phyloP scores from a whole-genome alignment of 1,140 invertebrate species.

The Pseudomyrmex gracilis region DNA sequence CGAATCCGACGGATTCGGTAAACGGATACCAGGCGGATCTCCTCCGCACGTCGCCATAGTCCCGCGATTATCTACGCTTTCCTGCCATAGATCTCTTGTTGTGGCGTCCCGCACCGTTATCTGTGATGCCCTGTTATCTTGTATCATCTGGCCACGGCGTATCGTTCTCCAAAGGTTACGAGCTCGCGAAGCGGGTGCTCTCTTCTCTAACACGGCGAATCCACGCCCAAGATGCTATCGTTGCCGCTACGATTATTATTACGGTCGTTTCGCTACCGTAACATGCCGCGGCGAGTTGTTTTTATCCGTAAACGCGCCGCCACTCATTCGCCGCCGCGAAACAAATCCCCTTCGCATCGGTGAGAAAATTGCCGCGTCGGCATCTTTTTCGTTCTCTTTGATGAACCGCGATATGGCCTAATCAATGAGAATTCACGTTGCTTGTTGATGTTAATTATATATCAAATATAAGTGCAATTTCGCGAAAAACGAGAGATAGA shows the following conservation, averaged over 20 bases:
- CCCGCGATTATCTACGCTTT: slow-evolving; percentile 64
- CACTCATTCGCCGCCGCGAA: neutral
- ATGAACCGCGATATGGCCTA: neutral
- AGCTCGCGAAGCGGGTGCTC: slow-evolving; percentile 30
- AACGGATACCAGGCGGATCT: slow-evolving; percentile 49
- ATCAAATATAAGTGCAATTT: neutral
- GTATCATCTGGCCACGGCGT: slow-evolving; percentile 55
- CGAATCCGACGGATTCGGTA: slow-evolving; percentile 50
- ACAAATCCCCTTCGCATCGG: neutral
- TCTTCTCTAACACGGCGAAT: slow-evolving; percentile 25
- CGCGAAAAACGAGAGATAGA: no score
- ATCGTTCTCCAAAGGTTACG: slow-evolving; percentile 61
- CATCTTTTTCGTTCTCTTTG: neutral
- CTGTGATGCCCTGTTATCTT: slow-evolving; percentile 61
- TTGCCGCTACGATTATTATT: slow-evolving; percentile 64
- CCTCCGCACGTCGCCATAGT: slow-evolving; percentile 31
- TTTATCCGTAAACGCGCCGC: slow-evolving; percentile 33
- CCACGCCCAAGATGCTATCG: slow-evolving; percentile 59
- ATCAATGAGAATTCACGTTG: neutral
- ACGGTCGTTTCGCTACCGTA: slow-evolving; percentile 39
- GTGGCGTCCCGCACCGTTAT: slow-evolving; percentile 59
- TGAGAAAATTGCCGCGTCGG: neutral
- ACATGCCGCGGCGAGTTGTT: slow-evolving; percentile 15
- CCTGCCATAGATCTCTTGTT: slow-evolving; percentile 58
- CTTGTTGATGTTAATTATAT: neutral